Evolutionary conservation across 2,113 vertebrate genomes (phyloP).

Genomic region (Hypocryptadius cinnamomeus): DNA sequence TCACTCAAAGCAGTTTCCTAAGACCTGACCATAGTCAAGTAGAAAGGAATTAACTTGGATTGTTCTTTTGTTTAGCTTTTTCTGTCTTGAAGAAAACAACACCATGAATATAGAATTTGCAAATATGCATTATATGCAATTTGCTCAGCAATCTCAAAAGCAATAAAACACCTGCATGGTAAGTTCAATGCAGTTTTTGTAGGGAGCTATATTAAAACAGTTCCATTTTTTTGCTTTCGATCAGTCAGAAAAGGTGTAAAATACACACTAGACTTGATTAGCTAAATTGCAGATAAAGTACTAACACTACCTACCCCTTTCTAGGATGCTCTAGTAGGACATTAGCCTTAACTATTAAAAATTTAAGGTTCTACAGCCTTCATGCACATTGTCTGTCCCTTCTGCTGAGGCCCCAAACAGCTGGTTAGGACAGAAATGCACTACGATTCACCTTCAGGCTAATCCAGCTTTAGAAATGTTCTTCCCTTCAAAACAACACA

Average conservation of each 20-base stretch:
- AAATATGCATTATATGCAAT: background rate
- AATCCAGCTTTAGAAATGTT: background rate
- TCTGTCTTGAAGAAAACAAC: background rate
- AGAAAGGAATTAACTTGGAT: background rate
- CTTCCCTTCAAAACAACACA: background rate
- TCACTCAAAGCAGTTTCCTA: background rate
- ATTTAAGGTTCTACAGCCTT: background rate
- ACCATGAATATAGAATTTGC: background rate
- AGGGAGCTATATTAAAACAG: background rate
- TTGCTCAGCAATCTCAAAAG: conserved; percentile 5
- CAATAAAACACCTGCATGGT: background rate
- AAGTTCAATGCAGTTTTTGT: background rate
- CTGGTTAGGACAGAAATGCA: background rate
- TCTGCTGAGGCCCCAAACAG: background rate
- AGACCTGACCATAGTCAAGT: background rate
- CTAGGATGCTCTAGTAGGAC: background rate
- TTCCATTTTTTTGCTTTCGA: background rate
- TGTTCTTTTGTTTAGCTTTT: background rate
- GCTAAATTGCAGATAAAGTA: background rate
- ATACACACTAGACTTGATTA: background rate
- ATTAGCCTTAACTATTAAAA: background rate
- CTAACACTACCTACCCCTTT: background rate
- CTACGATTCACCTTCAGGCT: background rate
- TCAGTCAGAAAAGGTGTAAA: background rate
- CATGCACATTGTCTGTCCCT: background rate